Conservation (phyloP, 2,113 vertebrate species). For the Guaruba guarouba region DNA sequence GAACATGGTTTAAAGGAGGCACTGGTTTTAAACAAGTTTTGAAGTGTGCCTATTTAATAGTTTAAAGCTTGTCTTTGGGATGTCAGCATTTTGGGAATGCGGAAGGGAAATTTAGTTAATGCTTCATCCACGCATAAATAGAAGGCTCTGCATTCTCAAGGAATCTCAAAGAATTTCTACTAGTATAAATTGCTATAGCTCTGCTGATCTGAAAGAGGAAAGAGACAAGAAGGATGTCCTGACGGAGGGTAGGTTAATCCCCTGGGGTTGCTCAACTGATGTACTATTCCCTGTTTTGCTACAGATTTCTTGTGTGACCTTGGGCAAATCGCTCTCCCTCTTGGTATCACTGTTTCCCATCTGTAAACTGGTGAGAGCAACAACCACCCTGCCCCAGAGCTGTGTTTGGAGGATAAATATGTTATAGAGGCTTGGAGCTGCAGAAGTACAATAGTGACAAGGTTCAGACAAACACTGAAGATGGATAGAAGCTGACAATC, state of each 20-base stretch:
- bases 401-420: slow-evolving; percentile 63
- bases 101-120: not conserved
- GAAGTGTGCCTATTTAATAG: not conserved
- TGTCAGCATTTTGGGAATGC: not conserved
- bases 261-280: slow-evolving; percentile 8
- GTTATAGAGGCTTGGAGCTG: slow-evolving; percentile 28
- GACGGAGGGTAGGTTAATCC: slow-evolving; percentile 1
- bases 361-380: slow-evolving; percentile 58
- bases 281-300: slow-evolving; percentile 15
- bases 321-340: slow-evolving; percentile 42
- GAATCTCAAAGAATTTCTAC: not conserved
- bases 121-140: not conserved
- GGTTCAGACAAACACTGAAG: slow-evolving; percentile 26
- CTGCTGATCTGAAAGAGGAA: not conserved
- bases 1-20: not conserved
- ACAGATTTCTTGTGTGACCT: slow-evolving; percentile 48
- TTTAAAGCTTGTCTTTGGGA: not conserved
- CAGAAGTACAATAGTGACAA: slow-evolving; percentile 1
- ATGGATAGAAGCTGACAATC: slow-evolving; percentile 60
- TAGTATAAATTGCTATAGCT: not conserved
- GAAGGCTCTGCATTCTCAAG: not conserved
- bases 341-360: slow-evolving; percentile 47
- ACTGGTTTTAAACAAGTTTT: not conserved
- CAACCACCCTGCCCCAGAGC: slow-evolving; percentile 62
- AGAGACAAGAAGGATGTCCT: slow-evolving; percentile 42